A percentile compares a stretch with the other conserved stretches of the same genome.
phyloP scores from a whole-genome alignment of 2,888 invertebrate genomes.

The Spatulosminthurus flaviceps region DNA sequence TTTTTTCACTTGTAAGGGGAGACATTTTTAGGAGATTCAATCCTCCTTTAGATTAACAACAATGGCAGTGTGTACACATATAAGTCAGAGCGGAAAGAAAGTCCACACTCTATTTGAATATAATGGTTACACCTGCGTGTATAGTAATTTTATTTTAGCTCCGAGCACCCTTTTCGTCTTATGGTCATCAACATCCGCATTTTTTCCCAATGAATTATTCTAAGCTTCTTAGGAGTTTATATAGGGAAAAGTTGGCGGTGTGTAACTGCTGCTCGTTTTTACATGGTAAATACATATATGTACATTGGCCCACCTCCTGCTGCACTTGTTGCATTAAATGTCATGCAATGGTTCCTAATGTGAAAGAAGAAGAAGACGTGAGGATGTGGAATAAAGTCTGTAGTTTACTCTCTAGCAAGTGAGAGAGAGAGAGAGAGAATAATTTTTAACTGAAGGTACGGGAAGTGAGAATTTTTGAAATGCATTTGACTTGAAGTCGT shows the following conservation, averaged over 20 bases:
- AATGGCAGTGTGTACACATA: neutral
- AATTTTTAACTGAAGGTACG: neutral
- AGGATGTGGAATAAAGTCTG: neutral
- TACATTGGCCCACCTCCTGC: neutral
- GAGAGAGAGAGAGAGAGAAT: neutral
- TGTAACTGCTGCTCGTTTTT: no score
- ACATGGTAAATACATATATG: neutral
- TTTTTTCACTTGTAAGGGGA: no score
- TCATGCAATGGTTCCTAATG: slow-evolving; percentile 14
- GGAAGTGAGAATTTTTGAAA: slow-evolving; percentile 14
- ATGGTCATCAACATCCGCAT: slow-evolving; percentile 16
- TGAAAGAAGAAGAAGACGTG: neutral
- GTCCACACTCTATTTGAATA: neutral
- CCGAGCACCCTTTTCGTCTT: neutral
- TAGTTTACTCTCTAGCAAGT: neutral
- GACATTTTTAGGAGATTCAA: no score
- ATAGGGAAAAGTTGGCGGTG: neutral
- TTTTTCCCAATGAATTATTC: neutral
- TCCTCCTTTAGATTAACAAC: no score
- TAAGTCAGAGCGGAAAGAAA: neutral
- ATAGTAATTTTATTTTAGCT: neutral
- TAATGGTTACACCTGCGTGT: neutral
- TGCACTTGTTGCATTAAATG: slow-evolving; percentile 22
- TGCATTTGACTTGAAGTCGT: neutral
- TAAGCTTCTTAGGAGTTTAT: neutral